These are phyloP conservation scores for Drosophila rufa DNA, from an alignment of 1,140 invertebrate genomes.

Conservation along the genomic window DNA sequence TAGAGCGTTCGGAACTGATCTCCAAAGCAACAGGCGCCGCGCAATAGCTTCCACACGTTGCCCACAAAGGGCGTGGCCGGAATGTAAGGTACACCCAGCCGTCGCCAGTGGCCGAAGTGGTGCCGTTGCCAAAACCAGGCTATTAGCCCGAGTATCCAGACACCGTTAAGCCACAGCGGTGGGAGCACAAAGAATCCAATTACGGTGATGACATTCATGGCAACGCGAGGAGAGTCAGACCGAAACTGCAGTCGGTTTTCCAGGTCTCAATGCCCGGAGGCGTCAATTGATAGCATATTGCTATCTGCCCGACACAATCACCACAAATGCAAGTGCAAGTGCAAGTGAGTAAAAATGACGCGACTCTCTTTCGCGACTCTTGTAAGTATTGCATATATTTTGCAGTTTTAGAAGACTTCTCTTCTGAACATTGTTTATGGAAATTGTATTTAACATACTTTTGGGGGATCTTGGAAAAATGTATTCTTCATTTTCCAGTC, in stretches of 20 bases:
- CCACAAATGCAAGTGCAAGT: background rate
- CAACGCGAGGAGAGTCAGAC: background rate
- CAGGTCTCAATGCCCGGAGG: slow-evolving; percentile 1
- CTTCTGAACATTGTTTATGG: no score
- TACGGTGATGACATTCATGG: slow-evolving; percentile 4
- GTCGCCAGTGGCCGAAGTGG: slow-evolving; percentile 58
- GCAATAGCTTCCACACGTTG: slow-evolving; percentile 64
- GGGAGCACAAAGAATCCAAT: background rate
- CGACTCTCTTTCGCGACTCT: background rate
- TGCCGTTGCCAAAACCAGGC: slow-evolving; percentile 61
- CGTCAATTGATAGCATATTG: slow-evolving; percentile 9
- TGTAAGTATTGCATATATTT: background rate
- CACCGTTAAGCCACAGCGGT: background rate
- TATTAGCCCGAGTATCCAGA: background rate
- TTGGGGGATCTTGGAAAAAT: background rate
- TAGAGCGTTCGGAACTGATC: slow-evolving; percentile 66
- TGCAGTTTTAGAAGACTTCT: background rate
- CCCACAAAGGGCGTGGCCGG: slow-evolving; percentile 65
- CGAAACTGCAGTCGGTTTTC: slow-evolving; percentile 12
- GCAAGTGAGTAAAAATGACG: background rate
- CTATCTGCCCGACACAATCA: slow-evolving; percentile 6
- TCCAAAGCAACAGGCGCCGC: slow-evolving; percentile 61
- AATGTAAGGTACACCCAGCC: slow-evolving; percentile 42
- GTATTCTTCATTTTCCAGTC: no score
- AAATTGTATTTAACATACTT: background rate